Evolutionary conservation across 1,140 invertebrate species (phyloP).

Genomic region (Bombus balteatus): DNA sequence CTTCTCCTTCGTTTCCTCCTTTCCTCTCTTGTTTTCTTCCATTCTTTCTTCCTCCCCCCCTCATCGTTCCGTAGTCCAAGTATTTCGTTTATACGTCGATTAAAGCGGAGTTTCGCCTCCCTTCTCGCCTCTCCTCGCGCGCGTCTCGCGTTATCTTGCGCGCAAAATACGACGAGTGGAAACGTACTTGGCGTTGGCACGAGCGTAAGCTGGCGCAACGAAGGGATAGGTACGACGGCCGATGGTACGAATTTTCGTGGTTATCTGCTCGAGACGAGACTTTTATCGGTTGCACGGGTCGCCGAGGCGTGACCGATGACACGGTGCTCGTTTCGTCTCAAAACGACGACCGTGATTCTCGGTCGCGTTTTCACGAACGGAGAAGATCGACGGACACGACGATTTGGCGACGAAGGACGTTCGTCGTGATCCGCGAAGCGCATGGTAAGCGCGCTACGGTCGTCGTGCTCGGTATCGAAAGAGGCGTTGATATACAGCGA

Average conservation of each 20-base stretch:
- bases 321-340: not conserved
- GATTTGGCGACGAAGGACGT: too few species aligned
- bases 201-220: not conserved
- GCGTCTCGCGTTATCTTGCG: not conserved
- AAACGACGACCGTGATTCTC: too few species aligned
- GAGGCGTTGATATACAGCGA: constrained; percentile 59
- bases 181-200: constrained; percentile 7
- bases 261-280: constrained; percentile 37
- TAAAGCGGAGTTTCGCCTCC: not conserved
- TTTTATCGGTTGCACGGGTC: constrained; percentile 60
- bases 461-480: constrained; percentile 50
- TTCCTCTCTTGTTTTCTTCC: not conserved
- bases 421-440: too few species aligned
- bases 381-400: not conserved
- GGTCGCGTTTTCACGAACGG: accelerated
- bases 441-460: too few species aligned
- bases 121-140: not conserved
- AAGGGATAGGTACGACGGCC: not conserved
- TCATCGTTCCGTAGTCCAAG: not conserved
- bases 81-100: not conserved
- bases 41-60: not conserved
- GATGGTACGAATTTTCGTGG: constrained; percentile 51
- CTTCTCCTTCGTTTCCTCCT: too few species aligned
- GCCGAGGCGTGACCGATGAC: constrained; percentile 42
- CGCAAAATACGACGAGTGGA: constrained; percentile 15